Evolutionary conservation across 2,888 invertebrate species (phyloP), one percentile per base, ranked within the genome.

Genomic region (Cosmorhoe ocellata): DNA sequence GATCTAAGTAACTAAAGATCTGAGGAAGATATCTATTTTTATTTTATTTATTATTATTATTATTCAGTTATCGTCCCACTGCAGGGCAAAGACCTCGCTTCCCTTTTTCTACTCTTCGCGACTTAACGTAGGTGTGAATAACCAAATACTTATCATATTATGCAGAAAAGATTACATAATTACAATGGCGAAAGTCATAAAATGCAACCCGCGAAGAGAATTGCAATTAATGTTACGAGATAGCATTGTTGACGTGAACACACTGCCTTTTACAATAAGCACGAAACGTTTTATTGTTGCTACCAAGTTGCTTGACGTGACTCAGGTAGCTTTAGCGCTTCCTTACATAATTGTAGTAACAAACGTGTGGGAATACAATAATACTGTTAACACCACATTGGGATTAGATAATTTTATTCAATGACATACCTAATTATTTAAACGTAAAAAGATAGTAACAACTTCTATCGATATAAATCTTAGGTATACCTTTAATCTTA

Each of bases 221-320:
- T 14, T 37, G 31, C 31, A 47, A 42, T 45, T 47, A 52, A 51
- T 42, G 28, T 36, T n/a, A 3, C 28, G 12, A 50, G 49, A 46
- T 41, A 53, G 28, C 44, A 45, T 45, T 53, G 44, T 49, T 43
- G 43, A 44, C 43, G 46, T 33, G 30, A 13, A 26, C 26, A 40
- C 34, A 27, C 36, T 38, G 38, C n/a, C 30, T 28, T 12, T 37
- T 36, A 43, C 27, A 42, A 43, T 43, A 4, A 4, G 43, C 27
- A 31, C 7, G 36, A 31, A 38, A 13, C 36, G 24, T n/a, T 33
- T 22, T 32, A 31, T 31, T 49, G 13, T 24, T 22, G 32, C 46
- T 28, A 27, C 40, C 7, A 8, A 38, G 34, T 40, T 18, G 18
- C n/a, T 27, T 38, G 31, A 40, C 33, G 33, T 18, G 8, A 28